Evolutionary conservation across 1,140 invertebrate species (phyloP).

Genomic region (Drosophila oshimai): DNA sequence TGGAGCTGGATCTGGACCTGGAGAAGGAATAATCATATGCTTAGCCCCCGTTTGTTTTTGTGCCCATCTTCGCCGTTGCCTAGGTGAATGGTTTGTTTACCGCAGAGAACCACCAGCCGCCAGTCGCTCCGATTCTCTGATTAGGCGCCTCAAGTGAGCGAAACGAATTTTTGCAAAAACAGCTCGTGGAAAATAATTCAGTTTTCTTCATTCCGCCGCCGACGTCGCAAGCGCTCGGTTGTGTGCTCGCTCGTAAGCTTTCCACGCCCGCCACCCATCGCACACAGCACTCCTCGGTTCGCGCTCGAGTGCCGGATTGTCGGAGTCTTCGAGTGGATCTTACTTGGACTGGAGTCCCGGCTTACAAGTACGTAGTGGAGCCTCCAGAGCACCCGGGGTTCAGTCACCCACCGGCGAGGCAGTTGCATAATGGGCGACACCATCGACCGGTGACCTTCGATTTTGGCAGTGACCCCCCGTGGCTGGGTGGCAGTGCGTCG

Average conservation of each 20-base stretch:
- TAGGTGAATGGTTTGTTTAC: constrained; percentile 71
- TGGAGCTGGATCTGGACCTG: neutral
- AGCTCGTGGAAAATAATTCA: constrained; percentile 73
- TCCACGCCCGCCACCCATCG: neutral
- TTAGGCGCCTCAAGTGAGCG: constrained; percentile 51
- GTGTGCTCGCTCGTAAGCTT: constrained; percentile 32
- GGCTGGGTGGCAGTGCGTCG: constrained; percentile 9
- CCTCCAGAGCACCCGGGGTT: neutral
- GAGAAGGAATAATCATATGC: neutral
- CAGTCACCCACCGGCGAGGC: neutral
- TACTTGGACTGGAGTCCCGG: constrained; percentile 21
- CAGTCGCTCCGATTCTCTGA: constrained; percentile 17
- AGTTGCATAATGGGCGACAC: constrained; percentile 35
- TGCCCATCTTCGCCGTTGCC: constrained; percentile 60
- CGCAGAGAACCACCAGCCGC: constrained; percentile 38
- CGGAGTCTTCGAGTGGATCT: constrained; percentile 27
- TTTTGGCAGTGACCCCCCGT: constrained; percentile 40
- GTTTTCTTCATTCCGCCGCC: constrained; percentile 77
- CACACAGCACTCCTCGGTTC: neutral
- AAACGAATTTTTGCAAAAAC: constrained; percentile 48
- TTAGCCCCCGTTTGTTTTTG: constrained; percentile 38
- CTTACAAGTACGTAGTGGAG: constrained; percentile 27
- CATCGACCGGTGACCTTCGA: constrained; percentile 38
- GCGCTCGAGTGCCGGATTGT: constrained; percentile 5
- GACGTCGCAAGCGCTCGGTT: constrained; percentile 73